A percentile compares a stretch with the other conserved stretches of the same genome.
Evolutionary conservation across 2,797 vertebrate genomes (phyloP).

Genomic region (Sandelia bainsii): DNA sequence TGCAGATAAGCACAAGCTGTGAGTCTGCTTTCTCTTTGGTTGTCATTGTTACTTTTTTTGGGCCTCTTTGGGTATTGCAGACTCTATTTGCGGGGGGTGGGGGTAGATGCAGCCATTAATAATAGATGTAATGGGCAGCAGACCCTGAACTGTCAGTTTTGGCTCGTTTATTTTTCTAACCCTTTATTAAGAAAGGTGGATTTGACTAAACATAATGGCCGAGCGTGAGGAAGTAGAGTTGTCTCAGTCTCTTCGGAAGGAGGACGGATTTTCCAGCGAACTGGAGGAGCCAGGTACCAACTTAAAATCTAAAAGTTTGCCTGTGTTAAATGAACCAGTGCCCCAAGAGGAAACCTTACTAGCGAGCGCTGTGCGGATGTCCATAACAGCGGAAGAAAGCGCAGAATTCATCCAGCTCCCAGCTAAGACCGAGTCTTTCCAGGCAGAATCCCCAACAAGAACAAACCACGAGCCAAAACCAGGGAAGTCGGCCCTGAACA

Average conservation of each 20-base stretch:
- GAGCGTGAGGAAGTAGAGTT: constrained; percentile 71
- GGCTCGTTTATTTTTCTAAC: constrained; percentile 14
- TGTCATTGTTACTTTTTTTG: constrained; percentile 20
- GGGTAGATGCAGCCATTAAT: constrained; percentile 57
- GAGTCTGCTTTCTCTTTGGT: constrained; percentile 21
- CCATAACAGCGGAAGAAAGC: constrained; percentile 63
- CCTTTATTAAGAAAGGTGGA: neutral
- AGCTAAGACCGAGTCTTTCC: constrained; percentile 48
- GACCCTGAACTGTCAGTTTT: constrained; percentile 48
- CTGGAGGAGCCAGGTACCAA: constrained; percentile 66
- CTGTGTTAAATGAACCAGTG: constrained; percentile 77
- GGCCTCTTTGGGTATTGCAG: constrained; percentile 26
- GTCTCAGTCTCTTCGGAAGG: constrained; percentile 73
- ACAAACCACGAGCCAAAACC: constrained; percentile 48
- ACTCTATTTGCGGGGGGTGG: constrained; percentile 45
- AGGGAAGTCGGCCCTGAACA: constrained; percentile 73
- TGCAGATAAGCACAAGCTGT: constrained; percentile 63
- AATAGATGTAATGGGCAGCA: constrained; percentile 53
- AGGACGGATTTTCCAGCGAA: constrained; percentile 70
- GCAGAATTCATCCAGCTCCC: constrained; percentile 69
- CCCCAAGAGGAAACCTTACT: constrained; percentile 72
- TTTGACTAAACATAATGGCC: constrained; percentile 74
- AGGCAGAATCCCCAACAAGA: constrained; percentile 46
- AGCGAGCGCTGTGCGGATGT: constrained; percentile 65
- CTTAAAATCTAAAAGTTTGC: constrained; percentile 87